Conservation (phyloP, 2,888 invertebrate species). For the Aphrophora alni region DNA sequence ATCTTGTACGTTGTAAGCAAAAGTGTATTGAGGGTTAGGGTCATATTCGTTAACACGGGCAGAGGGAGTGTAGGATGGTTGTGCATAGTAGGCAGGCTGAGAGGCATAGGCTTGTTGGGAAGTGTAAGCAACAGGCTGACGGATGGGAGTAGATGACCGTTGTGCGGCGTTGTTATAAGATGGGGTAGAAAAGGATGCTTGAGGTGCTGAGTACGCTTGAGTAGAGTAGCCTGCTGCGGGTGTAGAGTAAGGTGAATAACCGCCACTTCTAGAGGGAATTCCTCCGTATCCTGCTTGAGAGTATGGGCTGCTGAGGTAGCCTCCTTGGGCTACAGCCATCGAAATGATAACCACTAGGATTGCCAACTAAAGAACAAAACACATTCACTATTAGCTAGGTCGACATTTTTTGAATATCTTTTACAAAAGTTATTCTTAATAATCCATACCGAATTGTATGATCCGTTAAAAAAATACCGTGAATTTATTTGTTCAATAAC, state of each 20-base stretch:
- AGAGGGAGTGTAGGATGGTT: slow-evolving; percentile 59
- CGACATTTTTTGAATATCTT: no score
- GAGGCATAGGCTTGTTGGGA: slow-evolving; percentile 53
- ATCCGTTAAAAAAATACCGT: no score
- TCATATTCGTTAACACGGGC: slow-evolving; percentile 50
- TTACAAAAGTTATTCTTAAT: no score
- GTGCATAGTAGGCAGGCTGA: slow-evolving; percentile 55
- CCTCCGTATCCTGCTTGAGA: background rate
- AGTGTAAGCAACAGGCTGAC: slow-evolving; percentile 44
- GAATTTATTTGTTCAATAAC: no score
- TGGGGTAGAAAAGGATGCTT: background rate
- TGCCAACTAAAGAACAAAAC: background rate
- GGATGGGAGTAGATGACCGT: slow-evolving; percentile 46
- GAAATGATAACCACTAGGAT: background rate
- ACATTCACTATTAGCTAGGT: no score
- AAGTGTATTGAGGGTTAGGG: slow-evolving; percentile 50
- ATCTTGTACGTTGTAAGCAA: slow-evolving; percentile 50
- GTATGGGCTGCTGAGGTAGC: background rate
- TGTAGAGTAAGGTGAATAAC: background rate
- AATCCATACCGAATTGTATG: no score
- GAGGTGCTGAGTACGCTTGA: slow-evolving; percentile 45
- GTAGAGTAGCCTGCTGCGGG: slow-evolving; percentile 53
- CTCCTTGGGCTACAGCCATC: background rate
- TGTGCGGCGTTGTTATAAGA: background rate
- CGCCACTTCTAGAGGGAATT: background rate